Conservation (phyloP, 2,797 vertebrate species). For the Sebastes vulpes region DNA sequence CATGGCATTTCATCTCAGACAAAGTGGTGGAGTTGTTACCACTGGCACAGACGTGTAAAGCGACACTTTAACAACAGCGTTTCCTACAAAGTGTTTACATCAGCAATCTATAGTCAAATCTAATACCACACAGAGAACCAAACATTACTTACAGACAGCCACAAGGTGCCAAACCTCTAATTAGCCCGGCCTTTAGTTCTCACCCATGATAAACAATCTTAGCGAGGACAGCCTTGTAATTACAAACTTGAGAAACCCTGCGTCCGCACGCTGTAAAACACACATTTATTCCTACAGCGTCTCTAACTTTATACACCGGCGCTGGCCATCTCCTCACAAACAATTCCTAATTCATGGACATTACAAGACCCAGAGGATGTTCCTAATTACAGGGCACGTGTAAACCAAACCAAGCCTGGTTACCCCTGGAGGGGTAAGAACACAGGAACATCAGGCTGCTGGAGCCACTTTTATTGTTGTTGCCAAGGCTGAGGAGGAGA, state of each 20-base stretch:
- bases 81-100: constrained; percentile 9
- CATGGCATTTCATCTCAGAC: not conserved
- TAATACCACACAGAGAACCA: constrained; percentile 12
- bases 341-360: constrained; percentile 65
- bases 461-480: constrained; percentile 74
- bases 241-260: constrained; percentile 44
- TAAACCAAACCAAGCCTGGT: constrained; percentile 65
- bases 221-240: constrained; percentile 53
- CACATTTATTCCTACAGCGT: constrained; percentile 26
- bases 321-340: constrained; percentile 51
- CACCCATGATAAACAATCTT: constrained; percentile 48
- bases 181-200: constrained; percentile 55
- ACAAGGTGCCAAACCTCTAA: constrained; percentile 59
- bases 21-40: not conserved
- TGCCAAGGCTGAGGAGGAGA: constrained; percentile 63
- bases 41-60: not conserved
- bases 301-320: constrained; percentile 27
- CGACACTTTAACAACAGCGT: not conserved
- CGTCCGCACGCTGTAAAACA: constrained; percentile 35
- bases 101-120: constrained; percentile 16
- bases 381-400: constrained; percentile 75
- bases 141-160: constrained; percentile 34
- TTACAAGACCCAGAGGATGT: constrained; percentile 75
- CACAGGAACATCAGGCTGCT: constrained; percentile 65
- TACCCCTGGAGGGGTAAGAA: constrained; percentile 67